Conservation (phyloP, 2,888 invertebrate genomes). For the Pachliopta kotzebuea region DNA sequence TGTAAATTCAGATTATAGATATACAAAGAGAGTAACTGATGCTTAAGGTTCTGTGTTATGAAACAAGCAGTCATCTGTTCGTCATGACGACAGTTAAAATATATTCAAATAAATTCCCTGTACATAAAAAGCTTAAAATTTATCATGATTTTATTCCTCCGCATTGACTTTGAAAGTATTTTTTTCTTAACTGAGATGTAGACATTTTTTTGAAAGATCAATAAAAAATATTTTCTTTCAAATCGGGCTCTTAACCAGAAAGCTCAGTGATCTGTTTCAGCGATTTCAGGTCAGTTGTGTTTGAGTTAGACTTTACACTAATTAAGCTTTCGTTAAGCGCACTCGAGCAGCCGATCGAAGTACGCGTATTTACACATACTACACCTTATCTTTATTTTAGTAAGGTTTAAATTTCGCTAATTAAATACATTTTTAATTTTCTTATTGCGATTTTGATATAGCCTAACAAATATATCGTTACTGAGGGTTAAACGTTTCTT, state of each 20-base stretch:
- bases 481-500: too few species aligned
- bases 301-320: slow-evolving; percentile 11
- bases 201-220: not conserved
- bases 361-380: not conserved
- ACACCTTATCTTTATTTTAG: not conserved
- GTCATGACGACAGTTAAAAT: too few species aligned
- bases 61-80: too few species aligned
- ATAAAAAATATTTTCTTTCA: not conserved
- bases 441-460: not conserved
- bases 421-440: not conserved
- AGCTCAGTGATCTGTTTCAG: slow-evolving; percentile 10
- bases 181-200: too few species aligned
- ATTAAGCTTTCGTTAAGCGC: slow-evolving; percentile 5
- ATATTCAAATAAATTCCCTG: too few species aligned
- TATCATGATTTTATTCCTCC: not conserved
- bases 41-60: too few species aligned
- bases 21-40: too few species aligned
- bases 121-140: not conserved
- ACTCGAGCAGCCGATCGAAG: not conserved
- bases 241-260: not conserved
- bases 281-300: slow-evolving; percentile 8
- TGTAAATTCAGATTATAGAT: too few species aligned
- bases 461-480: too few species aligned
- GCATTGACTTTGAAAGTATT: too few species aligned
- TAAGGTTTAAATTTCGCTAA: not conserved